These are phyloP conservation scores for Alcedo atthis DNA, from an alignment of 2,797 vertebrate genomes.

Conservation along the genomic window DNA sequence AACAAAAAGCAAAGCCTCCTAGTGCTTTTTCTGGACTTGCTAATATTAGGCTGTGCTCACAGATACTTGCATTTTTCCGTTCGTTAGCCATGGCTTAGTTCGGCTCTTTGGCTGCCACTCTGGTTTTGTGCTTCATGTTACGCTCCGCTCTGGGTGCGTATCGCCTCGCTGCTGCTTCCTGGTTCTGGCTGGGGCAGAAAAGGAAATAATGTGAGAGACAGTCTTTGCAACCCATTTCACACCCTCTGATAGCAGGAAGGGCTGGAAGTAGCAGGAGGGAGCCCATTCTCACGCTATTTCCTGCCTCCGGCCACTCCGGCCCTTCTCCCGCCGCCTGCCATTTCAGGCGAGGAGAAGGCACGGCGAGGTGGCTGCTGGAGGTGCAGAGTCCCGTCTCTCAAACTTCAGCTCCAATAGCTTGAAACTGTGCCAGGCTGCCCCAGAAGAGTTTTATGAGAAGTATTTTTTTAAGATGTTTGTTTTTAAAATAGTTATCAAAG, in stretches of 20 bases:
- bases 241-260: constrained; percentile 59
- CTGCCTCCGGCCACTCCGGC: not conserved
- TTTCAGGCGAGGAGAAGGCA: not conserved
- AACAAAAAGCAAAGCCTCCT: not conserved
- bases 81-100: not conserved
- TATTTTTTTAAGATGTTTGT: constrained; percentile 51
- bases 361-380: not conserved
- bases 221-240: constrained; percentile 27
- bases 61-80: not conserved
- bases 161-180: constrained; percentile 21
- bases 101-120: not conserved
- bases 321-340: constrained; percentile 32
- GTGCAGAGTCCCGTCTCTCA: not conserved
- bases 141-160: fast-evolving
- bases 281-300: constrained; percentile 65
- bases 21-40: not conserved
- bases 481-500: constrained; percentile 51
- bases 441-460: constrained; percentile 34
- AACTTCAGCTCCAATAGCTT: not conserved
- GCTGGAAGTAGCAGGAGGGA: constrained; percentile 54
- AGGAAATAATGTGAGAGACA: constrained; percentile 49
- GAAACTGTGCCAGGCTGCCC: constrained; percentile 23
- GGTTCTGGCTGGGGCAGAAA: constrained; percentile 43
- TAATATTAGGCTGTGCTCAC: not conserved
- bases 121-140: not conserved